Evolutionary conservation across 2,888 invertebrate species (phyloP).

Genomic region (Stenodema calcarata): DNA sequence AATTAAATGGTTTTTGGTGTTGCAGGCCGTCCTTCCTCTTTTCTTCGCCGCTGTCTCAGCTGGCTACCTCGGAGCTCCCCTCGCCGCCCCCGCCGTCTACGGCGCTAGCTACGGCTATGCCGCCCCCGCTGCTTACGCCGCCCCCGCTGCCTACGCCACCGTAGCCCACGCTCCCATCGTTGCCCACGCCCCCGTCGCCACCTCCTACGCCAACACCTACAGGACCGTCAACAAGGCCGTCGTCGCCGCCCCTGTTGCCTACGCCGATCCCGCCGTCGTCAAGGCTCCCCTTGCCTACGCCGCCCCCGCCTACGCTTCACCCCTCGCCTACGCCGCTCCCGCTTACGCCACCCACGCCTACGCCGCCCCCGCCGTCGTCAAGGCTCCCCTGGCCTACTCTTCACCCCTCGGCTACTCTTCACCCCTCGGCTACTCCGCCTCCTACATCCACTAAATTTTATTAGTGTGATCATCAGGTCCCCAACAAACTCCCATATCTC

Average conservation of each 20-base stretch:
- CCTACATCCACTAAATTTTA: constrained; percentile 30
- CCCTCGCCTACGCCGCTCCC: background rate
- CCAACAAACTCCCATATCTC: background rate
- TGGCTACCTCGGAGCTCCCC: constrained; percentile 23
- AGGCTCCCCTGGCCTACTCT: background rate
- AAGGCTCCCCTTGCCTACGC: background rate
- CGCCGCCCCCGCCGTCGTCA: background rate
- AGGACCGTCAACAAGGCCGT: constrained; percentile 25
- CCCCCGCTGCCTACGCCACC: constrained; percentile 6
- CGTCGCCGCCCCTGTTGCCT: constrained; percentile 3
- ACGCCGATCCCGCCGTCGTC: constrained; percentile 21
- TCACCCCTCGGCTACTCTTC: background rate
- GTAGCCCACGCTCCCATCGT: constrained; percentile 12
- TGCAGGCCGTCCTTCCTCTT: constrained; percentile 35
- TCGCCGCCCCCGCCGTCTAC: constrained; percentile 10
- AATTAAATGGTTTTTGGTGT: no score
- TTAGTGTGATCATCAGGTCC: background rate
- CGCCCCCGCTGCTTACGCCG: background rate
- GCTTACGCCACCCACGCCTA: background rate
- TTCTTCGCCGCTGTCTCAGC: constrained; percentile 40
- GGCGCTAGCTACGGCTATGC: background rate
- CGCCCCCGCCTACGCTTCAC: background rate
- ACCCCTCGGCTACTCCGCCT: background rate
- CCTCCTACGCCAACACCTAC: constrained; percentile 7
- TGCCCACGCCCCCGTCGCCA: constrained; percentile 2